Percentiles rank a stretch among this genome's conserved stretches.
These are phyloP conservation scores for Melanotaenia nigrans DNA, from an alignment of 2,797 vertebrate species.

Conservation along the genomic window DNA sequence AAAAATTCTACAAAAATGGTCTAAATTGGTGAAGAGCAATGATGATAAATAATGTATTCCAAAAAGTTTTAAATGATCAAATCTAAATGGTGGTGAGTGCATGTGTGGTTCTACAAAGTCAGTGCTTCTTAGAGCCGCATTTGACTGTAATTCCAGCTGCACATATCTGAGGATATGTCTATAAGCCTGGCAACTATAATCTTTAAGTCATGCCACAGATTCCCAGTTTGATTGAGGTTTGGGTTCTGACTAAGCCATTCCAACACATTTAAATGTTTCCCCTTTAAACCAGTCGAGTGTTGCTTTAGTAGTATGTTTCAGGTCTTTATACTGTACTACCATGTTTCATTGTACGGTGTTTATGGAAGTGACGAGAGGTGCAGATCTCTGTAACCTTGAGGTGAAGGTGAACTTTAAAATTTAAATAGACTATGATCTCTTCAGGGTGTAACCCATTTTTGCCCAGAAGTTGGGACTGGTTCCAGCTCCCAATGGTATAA, in stretches of 20 bases:
- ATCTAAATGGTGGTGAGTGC: background rate
- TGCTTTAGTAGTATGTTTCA: background rate
- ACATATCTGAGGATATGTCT: background rate
- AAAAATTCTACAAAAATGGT: too few relatives aligned
- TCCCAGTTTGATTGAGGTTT: background rate
- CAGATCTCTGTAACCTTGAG: background rate
- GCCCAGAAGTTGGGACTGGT: too few relatives aligned
- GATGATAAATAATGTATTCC: too few relatives aligned
- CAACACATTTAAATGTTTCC: background rate
- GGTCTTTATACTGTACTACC: background rate
- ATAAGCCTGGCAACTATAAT: background rate
- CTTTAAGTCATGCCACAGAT: background rate
- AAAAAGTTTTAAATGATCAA: too few relatives aligned
- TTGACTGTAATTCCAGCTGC: background rate
- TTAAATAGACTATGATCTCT: background rate
- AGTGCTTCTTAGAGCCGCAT: too few relatives aligned
- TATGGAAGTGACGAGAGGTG: too few relatives aligned
- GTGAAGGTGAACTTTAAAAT: background rate
- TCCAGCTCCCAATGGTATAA: too few relatives aligned
- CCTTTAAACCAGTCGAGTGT: background rate
- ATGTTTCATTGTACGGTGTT: too few relatives aligned
- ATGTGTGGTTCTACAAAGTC: background rate
- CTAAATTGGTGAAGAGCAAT: background rate
- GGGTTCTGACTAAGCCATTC: background rate
- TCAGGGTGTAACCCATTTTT: too few relatives aligned